Base-by-base conservation (phyloP, 2,113 vertebrate genomes). In the Elephantulus edwardii region DNA sequence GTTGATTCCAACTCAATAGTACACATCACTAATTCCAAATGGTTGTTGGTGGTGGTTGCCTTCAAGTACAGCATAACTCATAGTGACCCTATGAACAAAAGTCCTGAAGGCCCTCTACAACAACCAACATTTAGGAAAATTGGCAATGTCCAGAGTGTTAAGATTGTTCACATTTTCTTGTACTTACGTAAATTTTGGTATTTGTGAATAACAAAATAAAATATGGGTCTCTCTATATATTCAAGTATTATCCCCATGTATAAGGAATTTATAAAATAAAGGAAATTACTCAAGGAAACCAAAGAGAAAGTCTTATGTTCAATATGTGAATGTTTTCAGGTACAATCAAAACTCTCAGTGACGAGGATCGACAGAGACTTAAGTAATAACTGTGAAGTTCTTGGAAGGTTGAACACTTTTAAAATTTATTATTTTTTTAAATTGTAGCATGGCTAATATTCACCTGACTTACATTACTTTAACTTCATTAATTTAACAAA, bases 121-220 rank as follows among this genome's bases (percentile, higher is more conserved):
- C n/a, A n/a, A n/a, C n/a, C n/a, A n/a, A n/a, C n/a, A n/a, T n/a
- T n/a, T n/a, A n/a, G n/a, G n/a, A n/a, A n/a, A n/a, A n/a, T n/a
- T n/a, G n/a, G n/a, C n/a, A n/a, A n/a, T n/a, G n/a, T n/a, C n/a
- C 40, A 62, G 1, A 8, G 60, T 85, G 46, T 78, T 94, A 92
- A 81, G 42, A n/a, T 62, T 74, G n/a, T n/a, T 74, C 24, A 78
- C 13, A 58, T 40, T 44, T 50, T 81, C 11, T 13, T 52, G 11
- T 83, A 89, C 62, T 82, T 86, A 78, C 11, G 4, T 44, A 64
- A 83, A 50, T 50, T 30, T 46, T 74, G 54, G 20, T n/a, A 54
- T 91, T 93, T 74, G 83, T 40, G 7, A 40, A 82, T 85, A 74
- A 35, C 20, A 66, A 84, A 50, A 12, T 89, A 20, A 54, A 46